Percentiles rank a stretch among this genome's conserved stretches.
Conservation (phyloP, 2,797 vertebrate species). For the Anas capensis region DNA sequence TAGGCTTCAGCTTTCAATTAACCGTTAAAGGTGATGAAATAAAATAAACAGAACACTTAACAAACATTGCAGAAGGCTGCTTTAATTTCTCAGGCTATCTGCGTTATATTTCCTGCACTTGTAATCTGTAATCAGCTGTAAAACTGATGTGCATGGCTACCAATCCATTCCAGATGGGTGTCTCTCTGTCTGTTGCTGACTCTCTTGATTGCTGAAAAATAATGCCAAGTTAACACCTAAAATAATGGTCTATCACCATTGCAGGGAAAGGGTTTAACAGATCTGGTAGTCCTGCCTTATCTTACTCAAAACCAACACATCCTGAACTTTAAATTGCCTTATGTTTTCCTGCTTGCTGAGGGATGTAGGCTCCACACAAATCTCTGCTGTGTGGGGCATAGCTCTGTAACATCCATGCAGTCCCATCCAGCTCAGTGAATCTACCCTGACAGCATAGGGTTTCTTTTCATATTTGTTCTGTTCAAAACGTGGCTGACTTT, state of each 20-base stretch:
- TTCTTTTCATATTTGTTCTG: neutral
- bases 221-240: neutral
- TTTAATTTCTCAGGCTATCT: neutral
- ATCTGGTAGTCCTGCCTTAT: neutral
- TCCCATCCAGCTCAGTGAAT: neutral
- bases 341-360: neutral
- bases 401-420: neutral
- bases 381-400: neutral
- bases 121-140: neutral
- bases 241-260: neutral
- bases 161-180: neutral
- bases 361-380: neutral
- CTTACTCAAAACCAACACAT: neutral
- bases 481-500: neutral
- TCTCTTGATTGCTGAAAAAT: neutral
- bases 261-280: accelerated
- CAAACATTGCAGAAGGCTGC: neutral
- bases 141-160: neutral
- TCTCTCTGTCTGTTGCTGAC: neutral
- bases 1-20: neutral
- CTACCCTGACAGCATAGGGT: accelerated
- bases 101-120: neutral
- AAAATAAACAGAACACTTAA: neutral
- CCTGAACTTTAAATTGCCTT: neutral
- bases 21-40: neutral